Evolutionary conservation across 2,113 vertebrate species (phyloP), one percentile per base, ranked within the genome.

Genomic region (Chloebia gouldiae): DNA sequence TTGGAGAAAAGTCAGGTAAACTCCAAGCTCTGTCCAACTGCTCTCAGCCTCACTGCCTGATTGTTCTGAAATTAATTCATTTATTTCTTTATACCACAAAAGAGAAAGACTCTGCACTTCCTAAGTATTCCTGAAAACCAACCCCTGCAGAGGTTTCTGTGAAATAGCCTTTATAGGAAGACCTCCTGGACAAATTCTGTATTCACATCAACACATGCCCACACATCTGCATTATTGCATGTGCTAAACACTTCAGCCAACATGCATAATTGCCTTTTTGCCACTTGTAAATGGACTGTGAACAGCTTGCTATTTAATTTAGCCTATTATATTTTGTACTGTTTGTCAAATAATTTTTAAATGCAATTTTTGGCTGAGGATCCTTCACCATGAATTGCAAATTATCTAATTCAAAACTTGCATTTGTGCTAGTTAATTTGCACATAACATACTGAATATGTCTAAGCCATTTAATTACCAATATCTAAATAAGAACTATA

Each of bases 211-310:
- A 66, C 77, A 77, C 35, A 35, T 6, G 25, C 20, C 19, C 71
- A 66, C 35, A 81, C 30, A 35, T 64, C 65, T 0, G 1, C 68
- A 81, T 0, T 0, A 5, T 27, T 56, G 65, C 51, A 56, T 3
- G 4, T 0, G 2, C 21, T 44, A 49, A 81, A 69, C 53, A 47
- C 42, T 94, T 45, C 65, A 84, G n/a, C 16, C 37, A 80, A 77
- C 5, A 50, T 0, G 1, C 3, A 30, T 40, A 85, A 81, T 14
- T 76, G 56, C 23, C 39, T 93, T 84, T 83, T 57, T 69, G 40
- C 33, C 35, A 50, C 47, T 85, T 72, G 11, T 39, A 56, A 85
- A 71, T 35, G 42, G 44, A 61, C 40, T 69, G 4, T 33, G 50
- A 87, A 49, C 33, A 77, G 37, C 49, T 69, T 37, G n/a, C 9